Evolutionary conservation across 2,888 invertebrate genomes (phyloP).

Genomic region (Lepidocyrtoides sp.): DNA sequence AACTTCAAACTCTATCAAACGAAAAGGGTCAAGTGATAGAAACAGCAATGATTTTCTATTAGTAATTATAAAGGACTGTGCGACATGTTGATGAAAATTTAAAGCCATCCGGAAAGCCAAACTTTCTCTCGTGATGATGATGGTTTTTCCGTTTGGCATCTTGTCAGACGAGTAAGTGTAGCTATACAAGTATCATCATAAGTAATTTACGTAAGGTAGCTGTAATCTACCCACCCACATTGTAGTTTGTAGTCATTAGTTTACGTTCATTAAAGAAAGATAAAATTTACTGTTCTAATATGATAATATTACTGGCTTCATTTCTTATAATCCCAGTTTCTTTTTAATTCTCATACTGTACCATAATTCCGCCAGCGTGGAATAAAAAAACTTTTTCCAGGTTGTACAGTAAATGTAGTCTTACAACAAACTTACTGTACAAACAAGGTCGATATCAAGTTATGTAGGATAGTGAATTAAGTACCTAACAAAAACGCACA

Average conservation of each 20-base stretch:
- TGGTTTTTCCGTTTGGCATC: slow-evolving; percentile 47
- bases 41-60: too few species aligned
- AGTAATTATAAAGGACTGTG: too few species aligned
- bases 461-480: too few species aligned
- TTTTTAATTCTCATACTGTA: neutral
- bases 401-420: too few species aligned
- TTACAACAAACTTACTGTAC: too few species aligned
- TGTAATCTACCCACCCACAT: too few species aligned
- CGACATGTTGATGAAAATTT: too few species aligned
- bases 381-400: neutral
- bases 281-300: slow-evolving; percentile 1
- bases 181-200: neutral
- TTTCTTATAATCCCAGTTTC: slow-evolving; percentile 40
- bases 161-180: slow-evolving; percentile 49
- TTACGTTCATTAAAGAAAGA: neutral
- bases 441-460: too few species aligned
- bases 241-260: neutral
- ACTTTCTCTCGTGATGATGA: slow-evolving; percentile 5
- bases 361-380: neutral
- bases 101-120: too few species aligned
- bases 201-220: neutral
- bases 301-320: slow-evolving; percentile 48
- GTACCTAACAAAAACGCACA: too few species aligned
- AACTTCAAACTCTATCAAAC: too few species aligned
- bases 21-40: too few species aligned